These are phyloP conservation scores for Channa maculata DNA, from an alignment of 2,113 vertebrate genomes.

Conservation along the genomic window DNA sequence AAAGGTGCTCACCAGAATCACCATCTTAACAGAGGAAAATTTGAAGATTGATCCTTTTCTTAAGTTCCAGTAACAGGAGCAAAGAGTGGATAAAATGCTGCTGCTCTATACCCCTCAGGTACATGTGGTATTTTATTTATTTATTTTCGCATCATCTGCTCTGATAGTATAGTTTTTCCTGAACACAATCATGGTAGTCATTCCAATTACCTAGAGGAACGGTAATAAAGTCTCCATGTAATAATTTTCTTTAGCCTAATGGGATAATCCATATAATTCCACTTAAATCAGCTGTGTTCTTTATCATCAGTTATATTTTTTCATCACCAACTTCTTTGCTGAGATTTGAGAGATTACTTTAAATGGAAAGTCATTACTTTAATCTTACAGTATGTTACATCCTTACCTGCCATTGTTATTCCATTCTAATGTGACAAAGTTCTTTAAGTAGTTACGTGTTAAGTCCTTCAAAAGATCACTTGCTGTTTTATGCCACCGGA, in stretches of 20 bases:
- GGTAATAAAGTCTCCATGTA: conserved; percentile 73
- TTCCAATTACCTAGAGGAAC: conserved; percentile 77
- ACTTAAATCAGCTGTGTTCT: conserved; percentile 67
- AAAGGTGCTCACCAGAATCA: no score
- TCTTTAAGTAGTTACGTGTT: not conserved
- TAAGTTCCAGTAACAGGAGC: conserved; percentile 21
- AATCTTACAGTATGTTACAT: not conserved
- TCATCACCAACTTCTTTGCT: not conserved
- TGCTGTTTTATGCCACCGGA: not conserved
- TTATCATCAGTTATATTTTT: conserved; percentile 24
- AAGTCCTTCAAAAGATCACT: not conserved
- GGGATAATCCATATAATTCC: conserved; percentile 72
- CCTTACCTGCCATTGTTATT: not conserved
- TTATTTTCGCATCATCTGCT: conserved; percentile 58
- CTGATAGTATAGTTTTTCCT: conserved; percentile 60
- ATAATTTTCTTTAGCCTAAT: conserved; percentile 83
- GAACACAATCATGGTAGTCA: conserved; percentile 63
- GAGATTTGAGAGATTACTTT: not conserved
- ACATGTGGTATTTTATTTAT: conserved; percentile 50
- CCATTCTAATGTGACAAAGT: not conserved
- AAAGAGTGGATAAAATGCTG: not conserved
- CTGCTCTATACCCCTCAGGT: conserved; percentile 57
- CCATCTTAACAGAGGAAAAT: no score
- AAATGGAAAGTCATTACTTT: not conserved
- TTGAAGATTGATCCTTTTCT: conserved; percentile 15